Evolutionary conservation across 2,888 invertebrate species (phyloP).

Genomic region (Torymus tubicola): DNA sequence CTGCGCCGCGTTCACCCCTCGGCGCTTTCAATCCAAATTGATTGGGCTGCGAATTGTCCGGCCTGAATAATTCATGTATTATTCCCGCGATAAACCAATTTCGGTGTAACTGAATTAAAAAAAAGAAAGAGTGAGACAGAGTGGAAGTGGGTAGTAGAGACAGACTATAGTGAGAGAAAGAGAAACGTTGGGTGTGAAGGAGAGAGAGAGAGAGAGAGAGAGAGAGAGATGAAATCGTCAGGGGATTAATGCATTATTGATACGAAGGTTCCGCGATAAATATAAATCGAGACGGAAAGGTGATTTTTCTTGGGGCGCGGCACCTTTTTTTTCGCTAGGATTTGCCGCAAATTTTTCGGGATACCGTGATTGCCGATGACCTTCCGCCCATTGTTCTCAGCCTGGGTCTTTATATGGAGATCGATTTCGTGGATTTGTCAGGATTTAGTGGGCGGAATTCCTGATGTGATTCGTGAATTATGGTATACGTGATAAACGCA

Average conservation of each 20-base stretch:
- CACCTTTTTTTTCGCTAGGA: too few species aligned
- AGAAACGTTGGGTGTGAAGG: neutral
- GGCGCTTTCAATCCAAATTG: slow-evolving; percentile 68
- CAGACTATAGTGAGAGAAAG: too few species aligned
- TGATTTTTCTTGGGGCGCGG: neutral
- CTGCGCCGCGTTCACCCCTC: slow-evolving; percentile 40
- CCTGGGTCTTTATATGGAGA: too few species aligned
- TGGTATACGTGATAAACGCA: too few species aligned
- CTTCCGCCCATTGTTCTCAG: too few species aligned
- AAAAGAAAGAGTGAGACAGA: slow-evolving; percentile 60
- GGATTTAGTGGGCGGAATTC: too few species aligned
- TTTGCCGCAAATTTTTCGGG: slow-evolving; percentile 17
- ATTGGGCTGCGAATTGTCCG: slow-evolving; percentile 72
- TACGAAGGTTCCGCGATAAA: slow-evolving; percentile 50
- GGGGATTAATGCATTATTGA: slow-evolving; percentile 55
- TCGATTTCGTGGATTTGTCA: too few species aligned
- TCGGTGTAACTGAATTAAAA: slow-evolving; percentile 61
- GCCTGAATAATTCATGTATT: slow-evolving; percentile 74
- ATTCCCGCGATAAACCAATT: slow-evolving; percentile 73
- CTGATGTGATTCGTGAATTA: too few species aligned
- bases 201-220: slow-evolving; percentile 44
- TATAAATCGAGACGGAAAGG: slow-evolving; percentile 47
- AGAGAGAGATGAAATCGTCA: slow-evolving; percentile 1
- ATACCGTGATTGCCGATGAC: too few species aligned
- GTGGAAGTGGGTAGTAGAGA: slow-evolving; percentile 50